These are phyloP conservation scores for Brachionus asplanchnoidis DNA, from an alignment of 1,140 invertebrate genomes.

Conservation along the genomic window DNA sequence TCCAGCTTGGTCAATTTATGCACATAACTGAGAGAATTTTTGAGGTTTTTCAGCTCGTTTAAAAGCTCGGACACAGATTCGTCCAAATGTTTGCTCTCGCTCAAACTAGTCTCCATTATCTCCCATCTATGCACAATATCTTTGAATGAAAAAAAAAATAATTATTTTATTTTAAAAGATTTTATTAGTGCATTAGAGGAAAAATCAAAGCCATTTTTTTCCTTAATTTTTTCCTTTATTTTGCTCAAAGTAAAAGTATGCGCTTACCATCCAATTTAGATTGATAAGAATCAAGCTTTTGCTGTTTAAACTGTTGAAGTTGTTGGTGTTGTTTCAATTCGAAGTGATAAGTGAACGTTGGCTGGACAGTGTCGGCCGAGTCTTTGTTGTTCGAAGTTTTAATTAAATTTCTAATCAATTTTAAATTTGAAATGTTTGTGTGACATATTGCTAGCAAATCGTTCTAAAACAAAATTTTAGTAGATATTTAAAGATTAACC, in stretches of 20 bases:
- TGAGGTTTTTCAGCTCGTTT: background rate
- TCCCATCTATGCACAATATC: constrained; percentile 27
- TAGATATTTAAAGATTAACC: background rate
- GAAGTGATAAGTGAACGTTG: background rate
- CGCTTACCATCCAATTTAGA: constrained; percentile 18
- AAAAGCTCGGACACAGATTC: background rate
- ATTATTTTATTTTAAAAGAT: background rate
- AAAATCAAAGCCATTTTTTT: background rate
- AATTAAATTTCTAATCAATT: constrained; percentile 37
- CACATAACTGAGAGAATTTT: background rate
- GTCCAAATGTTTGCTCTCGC: background rate
- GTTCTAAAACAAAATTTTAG: background rate
- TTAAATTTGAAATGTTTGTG: constrained; percentile 37
- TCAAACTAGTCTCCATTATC: background rate
- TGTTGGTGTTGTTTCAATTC: constrained; percentile 22
- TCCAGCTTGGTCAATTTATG: background rate
- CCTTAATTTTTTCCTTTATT: background rate
- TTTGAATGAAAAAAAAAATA: background rate
- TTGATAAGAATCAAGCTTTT: constrained; percentile 28
- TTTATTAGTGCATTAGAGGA: background rate
- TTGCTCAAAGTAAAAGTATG: background rate
- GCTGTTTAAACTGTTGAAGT: background rate
- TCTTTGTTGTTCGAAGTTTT: background rate
- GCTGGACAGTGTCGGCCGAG: background rate
- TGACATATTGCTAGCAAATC: constrained; percentile 28